Evolutionary conservation across 2,888 invertebrate species (phyloP), one percentile per base, ranked within the genome.

Genomic region (Zhengitettix transpicula): DNA sequence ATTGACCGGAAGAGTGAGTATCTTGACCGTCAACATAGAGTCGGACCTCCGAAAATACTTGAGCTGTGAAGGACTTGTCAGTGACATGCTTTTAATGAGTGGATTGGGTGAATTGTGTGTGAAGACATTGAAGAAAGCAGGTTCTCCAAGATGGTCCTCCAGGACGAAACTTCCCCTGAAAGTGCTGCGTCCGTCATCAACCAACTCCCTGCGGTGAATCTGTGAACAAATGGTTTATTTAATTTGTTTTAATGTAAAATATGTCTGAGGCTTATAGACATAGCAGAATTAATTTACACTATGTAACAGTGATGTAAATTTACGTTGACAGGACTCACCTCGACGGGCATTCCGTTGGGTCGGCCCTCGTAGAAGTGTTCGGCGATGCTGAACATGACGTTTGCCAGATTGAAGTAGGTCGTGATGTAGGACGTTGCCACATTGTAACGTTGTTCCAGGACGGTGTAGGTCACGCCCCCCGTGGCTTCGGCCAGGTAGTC

Each of bases 161-260:
- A 81, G 66, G 62, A 77, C 74, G 66, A 81, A 80, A 63, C 75
- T 77, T 0, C 79, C 80, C 11, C 76, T 77, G 3, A 78, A 73
- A 1, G 74, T 73, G 9, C 71, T 70, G n/a, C 75, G 71, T 28
- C 28, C 28, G 2, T 76, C 75, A 65, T 78, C 75, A 51, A 71
- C 73, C 56, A 72, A 66, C 67, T 77, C 77, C 56, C 76, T 70
- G 16, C 78, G 71, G 65, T 78, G 78, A 58, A 79, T 75, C 72
- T 74, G 67, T 17, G 68, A 69, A 28, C 28, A 28, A 7, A n/a
- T n/a, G n/a, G n/a, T n/a, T n/a, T n/a, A n/a, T n/a, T n/a, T n/a
- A n/a, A n/a, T n/a, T n/a, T n/a, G n/a, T n/a, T n/a, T n/a, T n/a
- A n/a, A n/a, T n/a, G n/a, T n/a, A n/a, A n/a, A n/a, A n/a, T n/a